These are phyloP conservation scores for Cantharis flavilabris DNA, from an alignment of 2,888 invertebrate genomes.

Conservation along the genomic window DNA sequence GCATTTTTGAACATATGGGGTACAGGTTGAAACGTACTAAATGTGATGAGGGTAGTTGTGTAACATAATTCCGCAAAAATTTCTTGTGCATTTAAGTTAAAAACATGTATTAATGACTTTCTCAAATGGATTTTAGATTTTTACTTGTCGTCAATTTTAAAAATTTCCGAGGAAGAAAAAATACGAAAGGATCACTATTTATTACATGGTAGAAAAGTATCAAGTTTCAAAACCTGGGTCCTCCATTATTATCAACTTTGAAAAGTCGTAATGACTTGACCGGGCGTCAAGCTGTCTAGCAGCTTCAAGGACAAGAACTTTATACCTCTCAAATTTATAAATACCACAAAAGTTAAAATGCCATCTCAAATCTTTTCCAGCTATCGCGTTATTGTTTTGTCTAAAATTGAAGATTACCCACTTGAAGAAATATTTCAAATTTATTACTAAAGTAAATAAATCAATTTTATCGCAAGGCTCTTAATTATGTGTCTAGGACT, in stretches of 20 bases:
- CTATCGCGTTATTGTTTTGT: not conserved
- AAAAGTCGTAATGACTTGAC: slow-evolving; percentile 24
- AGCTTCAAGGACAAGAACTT: slow-evolving; percentile 30
- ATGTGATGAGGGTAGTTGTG: not conserved
- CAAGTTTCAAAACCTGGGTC: slow-evolving; percentile 31
- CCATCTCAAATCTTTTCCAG: not conserved
- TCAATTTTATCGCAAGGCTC: not conserved
- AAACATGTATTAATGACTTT: not conserved
- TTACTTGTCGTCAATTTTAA: not conserved
- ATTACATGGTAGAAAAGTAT: slow-evolving; percentile 31
- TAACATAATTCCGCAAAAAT: slow-evolving; percentile 1
- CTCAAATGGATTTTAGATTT: not conserved
- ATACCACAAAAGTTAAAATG: not conserved
- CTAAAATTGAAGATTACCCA: not conserved
- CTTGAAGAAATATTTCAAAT: not conserved
- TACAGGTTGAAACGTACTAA: not conserved
- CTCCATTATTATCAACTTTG: slow-evolving; percentile 18
- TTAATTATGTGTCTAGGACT: not conserved
- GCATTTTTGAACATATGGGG: not conserved
- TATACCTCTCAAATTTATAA: slow-evolving; percentile 16
- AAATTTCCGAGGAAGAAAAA: not conserved
- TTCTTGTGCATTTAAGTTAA: not conserved
- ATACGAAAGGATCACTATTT: slow-evolving; percentile 5
- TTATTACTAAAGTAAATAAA: not conserved
- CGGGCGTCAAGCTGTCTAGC: slow-evolving; percentile 38